These are phyloP conservation scores for Atta colombica DNA, from an alignment of 1,140 invertebrate genomes.

Conservation along the genomic window DNA sequence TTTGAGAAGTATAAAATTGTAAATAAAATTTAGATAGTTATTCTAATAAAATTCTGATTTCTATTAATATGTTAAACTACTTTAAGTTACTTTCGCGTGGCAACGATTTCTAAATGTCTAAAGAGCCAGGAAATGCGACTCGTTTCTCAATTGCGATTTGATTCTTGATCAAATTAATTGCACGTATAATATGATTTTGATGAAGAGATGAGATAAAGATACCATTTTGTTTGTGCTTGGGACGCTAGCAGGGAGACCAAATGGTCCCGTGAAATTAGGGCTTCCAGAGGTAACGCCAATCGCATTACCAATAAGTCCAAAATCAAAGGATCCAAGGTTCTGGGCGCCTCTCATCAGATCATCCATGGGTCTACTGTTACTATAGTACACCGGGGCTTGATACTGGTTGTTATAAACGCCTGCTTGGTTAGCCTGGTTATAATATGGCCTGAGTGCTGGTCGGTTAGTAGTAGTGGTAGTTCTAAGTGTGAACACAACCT, in stretches of 20 bases:
- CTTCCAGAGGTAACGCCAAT: conserved; percentile 79
- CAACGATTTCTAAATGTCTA: conserved; percentile 12
- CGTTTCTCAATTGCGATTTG: neutral
- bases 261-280: conserved; percentile 78
- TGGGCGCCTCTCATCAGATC: conserved; percentile 73
- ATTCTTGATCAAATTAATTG: conserved; percentile 24
- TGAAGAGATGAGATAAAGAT: conserved; percentile 78
- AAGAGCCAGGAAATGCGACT: conserved; percentile 1
- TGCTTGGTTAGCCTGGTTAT: conserved; percentile 82
- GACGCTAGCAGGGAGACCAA: conserved; percentile 81
- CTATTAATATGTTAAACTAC: neutral
- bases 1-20: neutral
- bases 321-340: conserved; percentile 80
- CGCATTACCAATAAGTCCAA: conserved; percentile 83
- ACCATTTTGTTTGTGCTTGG: conserved; percentile 82
- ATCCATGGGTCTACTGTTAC: conserved; percentile 79
- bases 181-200: conserved; percentile 49
- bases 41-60: neutral
- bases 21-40: neutral
- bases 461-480: conserved; percentile 85
- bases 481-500: conserved; percentile 85
- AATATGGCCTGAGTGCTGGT: conserved; percentile 74
- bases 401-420: conserved; percentile 81
- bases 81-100: neutral
- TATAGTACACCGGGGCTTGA: conserved; percentile 76